A percentile compares a stretch with the other conserved stretches of the same genome.
Evolutionary conservation across 2,888 invertebrate species (phyloP).

Genomic region (Apomyelois bistriatella): DNA sequence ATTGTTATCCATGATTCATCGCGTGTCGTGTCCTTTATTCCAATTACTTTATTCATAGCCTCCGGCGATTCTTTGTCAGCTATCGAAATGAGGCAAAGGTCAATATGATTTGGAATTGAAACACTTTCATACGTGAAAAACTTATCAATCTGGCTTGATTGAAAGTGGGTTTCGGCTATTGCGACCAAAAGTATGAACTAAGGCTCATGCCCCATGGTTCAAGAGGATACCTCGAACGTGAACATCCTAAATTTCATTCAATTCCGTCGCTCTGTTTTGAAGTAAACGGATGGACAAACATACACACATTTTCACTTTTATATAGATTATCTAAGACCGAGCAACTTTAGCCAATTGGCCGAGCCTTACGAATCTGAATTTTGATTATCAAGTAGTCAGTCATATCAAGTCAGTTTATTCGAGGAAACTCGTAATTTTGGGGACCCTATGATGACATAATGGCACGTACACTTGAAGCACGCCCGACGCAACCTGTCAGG

Average conservation of each 20-base stretch:
- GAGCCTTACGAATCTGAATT: too few species aligned
- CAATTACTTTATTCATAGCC: slow-evolving; percentile 6
- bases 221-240: too few species aligned
- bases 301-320: too few species aligned
- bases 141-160: too few species aligned
- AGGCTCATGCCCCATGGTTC: too few species aligned
- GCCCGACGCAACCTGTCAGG: slow-evolving; percentile 17
- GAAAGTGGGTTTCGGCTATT: too few species aligned
- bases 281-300: too few species aligned
- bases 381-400: not conserved
- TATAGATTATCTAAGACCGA: too few species aligned
- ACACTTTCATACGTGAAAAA: not conserved
- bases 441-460: slow-evolving; percentile 16
- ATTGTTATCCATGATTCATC: slow-evolving; percentile 9
- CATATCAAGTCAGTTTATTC: not conserved
- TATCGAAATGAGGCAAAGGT: slow-evolving; percentile 2
- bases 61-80: not conserved
- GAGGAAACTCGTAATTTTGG: not conserved
- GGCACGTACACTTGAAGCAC: slow-evolving; percentile 21
- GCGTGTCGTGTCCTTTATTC: slow-evolving; percentile 8
- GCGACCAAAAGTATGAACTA: too few species aligned
- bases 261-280: too few species aligned
- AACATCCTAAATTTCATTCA: too few species aligned
- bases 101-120: not conserved
- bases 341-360: too few species aligned